These are phyloP conservation scores for Hycleus cichorii DNA, from an alignment of 1,140 invertebrate species.

Conservation along the genomic window DNA sequence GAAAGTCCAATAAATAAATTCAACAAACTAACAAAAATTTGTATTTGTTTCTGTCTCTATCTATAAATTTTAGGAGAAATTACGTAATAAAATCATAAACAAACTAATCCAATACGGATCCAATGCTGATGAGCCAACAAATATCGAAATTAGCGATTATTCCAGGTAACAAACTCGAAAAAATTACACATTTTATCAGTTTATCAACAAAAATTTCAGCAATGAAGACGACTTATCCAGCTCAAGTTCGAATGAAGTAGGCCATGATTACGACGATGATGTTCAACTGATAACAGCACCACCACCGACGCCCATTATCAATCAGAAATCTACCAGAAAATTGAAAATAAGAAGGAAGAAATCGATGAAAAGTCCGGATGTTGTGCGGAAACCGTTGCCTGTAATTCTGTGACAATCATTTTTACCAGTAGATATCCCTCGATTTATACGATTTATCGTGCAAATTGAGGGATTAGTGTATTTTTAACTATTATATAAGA, in stretches of 20 bases:
- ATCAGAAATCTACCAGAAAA: constrained; percentile 27
- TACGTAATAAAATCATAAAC: constrained; percentile 70
- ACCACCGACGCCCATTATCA: constrained; percentile 47
- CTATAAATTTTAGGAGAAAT: constrained; percentile 53
- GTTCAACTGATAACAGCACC: constrained; percentile 39
- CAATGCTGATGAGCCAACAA: constrained; percentile 77
- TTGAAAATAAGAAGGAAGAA: constrained; percentile 13
- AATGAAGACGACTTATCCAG: constrained; percentile 71
- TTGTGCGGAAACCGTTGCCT: constrained; percentile 30
- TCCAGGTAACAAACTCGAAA: constrained; percentile 55
- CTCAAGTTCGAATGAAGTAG: constrained; percentile 49
- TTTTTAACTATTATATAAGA: not conserved
- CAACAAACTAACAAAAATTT: not conserved
- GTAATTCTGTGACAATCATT: constrained; percentile 18
- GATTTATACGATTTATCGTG: not conserved
- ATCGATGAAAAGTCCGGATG: constrained; percentile 18
- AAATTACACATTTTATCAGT: too few relatives aligned
- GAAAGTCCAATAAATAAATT: too few relatives aligned
- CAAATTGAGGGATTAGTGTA: not conserved
- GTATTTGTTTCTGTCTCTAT: constrained; percentile 1
- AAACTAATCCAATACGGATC: constrained; percentile 75
- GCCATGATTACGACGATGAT: constrained; percentile 17
- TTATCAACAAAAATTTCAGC: constrained; percentile 40
- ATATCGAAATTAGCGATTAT: constrained; percentile 77
- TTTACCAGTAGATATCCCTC: not conserved